phyloP scores from a whole-genome alignment of 30 jellyfish, hydroid and myxozoan genomes.

The Morbakka virulenta region DNA sequence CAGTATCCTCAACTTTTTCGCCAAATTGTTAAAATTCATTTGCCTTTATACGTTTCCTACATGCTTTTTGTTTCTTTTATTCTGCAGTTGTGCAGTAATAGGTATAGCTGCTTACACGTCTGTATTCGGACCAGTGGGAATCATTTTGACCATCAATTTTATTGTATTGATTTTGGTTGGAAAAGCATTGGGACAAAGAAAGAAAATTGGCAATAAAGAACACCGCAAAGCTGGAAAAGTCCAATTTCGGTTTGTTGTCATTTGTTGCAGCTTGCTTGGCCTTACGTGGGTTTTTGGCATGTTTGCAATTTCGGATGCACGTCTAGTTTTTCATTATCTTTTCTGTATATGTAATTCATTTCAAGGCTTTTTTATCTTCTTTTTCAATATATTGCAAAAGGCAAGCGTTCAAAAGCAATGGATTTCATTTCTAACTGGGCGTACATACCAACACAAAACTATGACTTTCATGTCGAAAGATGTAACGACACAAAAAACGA shows the following conservation, averaged over 20 bases:
- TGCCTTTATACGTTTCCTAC: no score
- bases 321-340: conserved; percentile 33
- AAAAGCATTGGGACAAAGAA: not conserved
- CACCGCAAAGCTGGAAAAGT: conserved; percentile 30
- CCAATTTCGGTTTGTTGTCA: conserved; percentile 41
- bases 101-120: conserved; percentile 58
- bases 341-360: conserved; percentile 57
- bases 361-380: conserved; percentile 48
- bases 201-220: conserved; percentile 27
- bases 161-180: conserved; percentile 18
- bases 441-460: no score
- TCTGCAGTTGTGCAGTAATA: conserved; percentile 35
- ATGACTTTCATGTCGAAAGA: no score
- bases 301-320: conserved; percentile 55
- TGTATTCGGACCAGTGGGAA: conserved; percentile 39
- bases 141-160: conserved; percentile 19
- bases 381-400: conserved; percentile 41
- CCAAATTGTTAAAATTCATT: no score
- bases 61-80: no score
- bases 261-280: conserved; percentile 51
- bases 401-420: conserved; percentile 45
- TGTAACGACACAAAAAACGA: no score
- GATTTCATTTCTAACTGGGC: no score
- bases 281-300: conserved; percentile 60
- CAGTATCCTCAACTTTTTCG: no score